phyloP scores from a whole-genome alignment of 2,888 invertebrate genomes.

The Phorcus lineatus region DNA sequence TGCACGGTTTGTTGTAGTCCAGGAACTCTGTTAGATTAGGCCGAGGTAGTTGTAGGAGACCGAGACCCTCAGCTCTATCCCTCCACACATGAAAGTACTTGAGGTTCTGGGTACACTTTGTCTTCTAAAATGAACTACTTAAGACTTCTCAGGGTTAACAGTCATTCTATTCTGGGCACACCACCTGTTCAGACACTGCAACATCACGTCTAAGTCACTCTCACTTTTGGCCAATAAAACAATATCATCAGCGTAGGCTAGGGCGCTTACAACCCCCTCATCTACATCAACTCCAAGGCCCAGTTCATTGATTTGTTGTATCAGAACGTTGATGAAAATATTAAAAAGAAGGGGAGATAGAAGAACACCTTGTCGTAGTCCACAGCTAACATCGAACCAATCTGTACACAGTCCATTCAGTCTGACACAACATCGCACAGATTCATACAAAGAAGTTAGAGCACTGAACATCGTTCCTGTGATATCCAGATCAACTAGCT shows the following conservation, averaged over 20 bases:
- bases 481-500: background rate
- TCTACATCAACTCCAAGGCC: background rate
- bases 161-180: background rate
- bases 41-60: too few relatives aligned
- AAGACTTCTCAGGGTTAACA: background rate
- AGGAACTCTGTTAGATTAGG: constrained; percentile 10
- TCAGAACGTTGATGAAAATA: background rate
- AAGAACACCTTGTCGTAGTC: background rate
- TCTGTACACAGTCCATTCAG: background rate
- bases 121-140: constrained; percentile 11
- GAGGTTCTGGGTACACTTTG: background rate
- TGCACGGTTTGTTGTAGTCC: constrained; percentile 22
- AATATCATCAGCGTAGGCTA: background rate
- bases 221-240: background rate
- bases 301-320: background rate
- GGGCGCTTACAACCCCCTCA: background rate
- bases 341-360: constrained; percentile 1
- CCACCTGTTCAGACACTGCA: background rate
- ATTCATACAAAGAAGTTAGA: background rate
- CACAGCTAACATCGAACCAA: background rate
- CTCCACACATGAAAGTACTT: background rate
- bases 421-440: background rate
- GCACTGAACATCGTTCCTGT: background rate
- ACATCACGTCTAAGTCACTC: background rate
- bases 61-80: background rate